A percentile compares a stretch with the other conserved stretches of the same genome.
These are phyloP conservation scores for Metridium senile DNA, from an alignment of 92 coral and sea anemone species.

Conservation along the genomic window DNA sequence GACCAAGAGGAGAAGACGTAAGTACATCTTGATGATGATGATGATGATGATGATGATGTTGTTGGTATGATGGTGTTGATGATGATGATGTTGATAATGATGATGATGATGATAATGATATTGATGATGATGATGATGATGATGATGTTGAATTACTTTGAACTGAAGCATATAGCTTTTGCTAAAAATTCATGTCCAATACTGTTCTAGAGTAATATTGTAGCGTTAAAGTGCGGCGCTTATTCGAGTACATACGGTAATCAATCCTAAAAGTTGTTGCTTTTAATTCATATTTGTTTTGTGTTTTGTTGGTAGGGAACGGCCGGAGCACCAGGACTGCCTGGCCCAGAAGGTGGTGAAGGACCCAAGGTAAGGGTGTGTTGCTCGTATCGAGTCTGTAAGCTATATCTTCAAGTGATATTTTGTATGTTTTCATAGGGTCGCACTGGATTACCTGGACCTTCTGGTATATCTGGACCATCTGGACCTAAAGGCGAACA, in stretches of 20 bases:
- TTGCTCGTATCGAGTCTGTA: too few species aligned
- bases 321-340: slow-evolving; percentile 65
- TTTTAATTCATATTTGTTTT: neutral
- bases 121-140: too few species aligned
- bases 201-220: too few species aligned
- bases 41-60: neutral
- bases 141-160: too few species aligned
- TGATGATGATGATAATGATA: too few species aligned
- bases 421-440: slow-evolving; percentile 48
- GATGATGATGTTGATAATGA: too few species aligned
- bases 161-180: too few species aligned
- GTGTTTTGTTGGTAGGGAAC: slow-evolving; percentile 44
- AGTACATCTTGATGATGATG: slow-evolving; percentile 16
- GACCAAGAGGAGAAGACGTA: slow-evolving; percentile 73
- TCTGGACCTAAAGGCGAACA: slow-evolving; percentile 90
- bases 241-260: too few species aligned
- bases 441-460: slow-evolving; percentile 74
- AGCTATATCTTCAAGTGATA: neutral
- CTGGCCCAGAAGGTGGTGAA: slow-evolving; percentile 75
- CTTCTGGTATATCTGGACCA: slow-evolving; percentile 72
- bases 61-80: too few species aligned
- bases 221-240: too few species aligned
- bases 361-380: slow-evolving; percentile 67
- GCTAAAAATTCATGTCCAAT: too few species aligned
- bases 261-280: too few species aligned